A percentile compares a stretch with the other conserved stretches of the same genome.
phyloP scores from a whole-genome alignment of 2,797 vertebrate species.

The Sebastes taczanowskii region DNA sequence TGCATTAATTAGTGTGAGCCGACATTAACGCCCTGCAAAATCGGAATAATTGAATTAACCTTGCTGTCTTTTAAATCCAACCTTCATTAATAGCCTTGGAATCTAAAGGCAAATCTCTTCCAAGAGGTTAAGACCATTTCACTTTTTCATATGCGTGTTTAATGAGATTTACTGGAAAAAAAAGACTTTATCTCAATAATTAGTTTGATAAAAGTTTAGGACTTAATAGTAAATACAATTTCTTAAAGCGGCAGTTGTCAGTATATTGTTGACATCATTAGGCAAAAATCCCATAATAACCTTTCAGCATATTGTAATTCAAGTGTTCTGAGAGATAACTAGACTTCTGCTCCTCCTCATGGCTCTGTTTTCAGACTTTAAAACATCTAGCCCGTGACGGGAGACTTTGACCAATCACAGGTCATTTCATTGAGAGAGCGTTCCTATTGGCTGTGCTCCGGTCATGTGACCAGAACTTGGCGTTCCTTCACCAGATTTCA shows the following conservation, averaged over 20 bases:
- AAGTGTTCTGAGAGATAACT: too few species aligned
- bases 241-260: fast-evolving
- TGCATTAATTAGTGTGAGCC: not conserved
- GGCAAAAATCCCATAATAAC: too few species aligned
- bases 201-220: not conserved
- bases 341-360: too few species aligned
- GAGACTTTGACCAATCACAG: too few species aligned
- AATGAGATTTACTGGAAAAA: not conserved
- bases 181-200: not conserved
- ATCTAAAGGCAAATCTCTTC: not conserved
- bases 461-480: too few species aligned
- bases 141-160: not conserved
- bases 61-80: not conserved
- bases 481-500: too few species aligned
- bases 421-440: fast-evolving
- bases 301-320: too few species aligned
- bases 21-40: not conserved
- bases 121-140: not conserved
- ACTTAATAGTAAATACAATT: not conserved
- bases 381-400: fast-evolving
- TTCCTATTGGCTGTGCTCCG: too few species aligned
- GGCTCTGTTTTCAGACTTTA: too few species aligned
- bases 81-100: constrained; percentile 10
- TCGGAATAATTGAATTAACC: constrained; percentile 3
- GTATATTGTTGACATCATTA: too few species aligned